These are phyloP conservation scores for Pagrus major DNA, from an alignment of 2,113 vertebrate genomes.

Conservation along the genomic window DNA sequence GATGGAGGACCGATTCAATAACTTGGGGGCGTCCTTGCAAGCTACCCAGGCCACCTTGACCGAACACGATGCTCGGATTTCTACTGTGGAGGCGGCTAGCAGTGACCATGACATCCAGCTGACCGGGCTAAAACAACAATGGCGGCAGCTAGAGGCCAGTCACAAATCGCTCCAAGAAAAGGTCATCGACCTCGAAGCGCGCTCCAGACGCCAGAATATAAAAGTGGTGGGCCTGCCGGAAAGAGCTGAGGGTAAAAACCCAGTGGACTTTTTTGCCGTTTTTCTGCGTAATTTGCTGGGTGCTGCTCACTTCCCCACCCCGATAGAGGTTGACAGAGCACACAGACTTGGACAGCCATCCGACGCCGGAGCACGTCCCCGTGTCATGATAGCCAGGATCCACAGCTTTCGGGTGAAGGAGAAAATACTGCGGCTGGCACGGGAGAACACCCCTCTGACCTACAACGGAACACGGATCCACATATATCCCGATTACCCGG, in stretches of 20 bases:
- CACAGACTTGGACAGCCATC: background rate
- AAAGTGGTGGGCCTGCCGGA: background rate
- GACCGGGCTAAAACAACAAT: background rate
- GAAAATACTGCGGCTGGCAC: background rate
- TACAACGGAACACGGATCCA: background rate
- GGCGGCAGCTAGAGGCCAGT: background rate
- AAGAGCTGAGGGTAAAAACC: background rate
- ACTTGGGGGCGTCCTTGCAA: background rate
- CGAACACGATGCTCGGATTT: background rate
- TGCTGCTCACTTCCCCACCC: background rate
- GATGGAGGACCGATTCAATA: too few species aligned
- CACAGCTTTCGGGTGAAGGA: background rate
- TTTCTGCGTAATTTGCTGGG: background rate
- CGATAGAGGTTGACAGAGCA: background rate
- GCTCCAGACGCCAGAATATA: background rate
- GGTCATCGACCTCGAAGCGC: background rate
- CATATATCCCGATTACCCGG: background rate
- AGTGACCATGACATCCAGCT: background rate
- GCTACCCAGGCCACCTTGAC: background rate
- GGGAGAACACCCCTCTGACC: background rate
- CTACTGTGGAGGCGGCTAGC: background rate
- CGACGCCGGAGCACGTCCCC: background rate
- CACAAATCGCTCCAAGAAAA: background rate
- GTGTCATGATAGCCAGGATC: background rate
- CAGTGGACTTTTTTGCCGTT: background rate